Percentiles rank a stretch among this genome's conserved stretches.
phyloP scores from a whole-genome alignment of 2,113 vertebrate species.

The Dasyprocta punctata region DNA sequence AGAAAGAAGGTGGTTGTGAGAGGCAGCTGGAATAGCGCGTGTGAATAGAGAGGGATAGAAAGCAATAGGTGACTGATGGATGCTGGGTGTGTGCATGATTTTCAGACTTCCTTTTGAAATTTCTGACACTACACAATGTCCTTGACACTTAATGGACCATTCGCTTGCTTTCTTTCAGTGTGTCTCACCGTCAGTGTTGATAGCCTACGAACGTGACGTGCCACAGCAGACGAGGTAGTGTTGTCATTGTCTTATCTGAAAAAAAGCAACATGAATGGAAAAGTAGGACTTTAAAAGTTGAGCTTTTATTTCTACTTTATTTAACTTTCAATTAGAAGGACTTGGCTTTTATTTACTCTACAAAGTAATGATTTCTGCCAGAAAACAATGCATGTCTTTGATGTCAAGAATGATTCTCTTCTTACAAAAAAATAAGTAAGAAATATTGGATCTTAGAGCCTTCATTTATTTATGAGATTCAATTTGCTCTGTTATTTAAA shows the following conservation, averaged over 20 bases:
- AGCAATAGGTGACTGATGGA: neutral
- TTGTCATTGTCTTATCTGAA: conserved; percentile 66
- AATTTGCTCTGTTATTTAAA: conserved; percentile 47
- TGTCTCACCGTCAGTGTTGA: conserved; percentile 62
- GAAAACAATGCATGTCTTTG: conserved; percentile 26
- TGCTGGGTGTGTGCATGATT: neutral
- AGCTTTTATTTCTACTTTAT: conserved; percentile 41
- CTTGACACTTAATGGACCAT: neutral
- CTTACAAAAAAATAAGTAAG: neutral
- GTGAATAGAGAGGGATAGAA: neutral
- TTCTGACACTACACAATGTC: neutral
- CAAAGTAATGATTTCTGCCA: conserved; percentile 48
- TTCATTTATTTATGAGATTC: conserved; percentile 56
- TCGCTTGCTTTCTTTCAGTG: conserved; percentile 43
- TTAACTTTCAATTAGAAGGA: conserved; percentile 72
- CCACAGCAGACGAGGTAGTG: neutral
- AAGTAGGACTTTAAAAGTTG: conserved; percentile 63
- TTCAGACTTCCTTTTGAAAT: neutral
- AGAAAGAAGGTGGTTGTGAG: neutral
- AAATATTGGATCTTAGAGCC: neutral
- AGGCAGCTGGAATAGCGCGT: neutral
- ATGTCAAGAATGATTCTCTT: conserved; percentile 51
- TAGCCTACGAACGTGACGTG: neutral
- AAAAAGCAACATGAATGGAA: conserved; percentile 52
- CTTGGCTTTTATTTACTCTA: conserved; percentile 57